Evolutionary conservation across 2,888 invertebrate species (phyloP), one percentile per base, ranked within the genome.

Genomic region (Tyria jacobaeae): DNA sequence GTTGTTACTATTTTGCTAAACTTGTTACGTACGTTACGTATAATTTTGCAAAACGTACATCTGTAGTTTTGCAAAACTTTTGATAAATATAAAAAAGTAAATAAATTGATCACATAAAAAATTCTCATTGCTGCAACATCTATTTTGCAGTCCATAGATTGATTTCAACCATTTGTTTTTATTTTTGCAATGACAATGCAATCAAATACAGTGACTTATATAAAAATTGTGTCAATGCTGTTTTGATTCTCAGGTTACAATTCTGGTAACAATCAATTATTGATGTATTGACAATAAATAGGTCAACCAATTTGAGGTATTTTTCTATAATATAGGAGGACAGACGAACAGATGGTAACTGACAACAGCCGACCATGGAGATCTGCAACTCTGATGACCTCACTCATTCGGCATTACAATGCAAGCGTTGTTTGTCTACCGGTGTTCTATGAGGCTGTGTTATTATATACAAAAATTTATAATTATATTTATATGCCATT

Each of bases 161-260:
- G 50, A 60, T 50, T 39, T 60, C 34, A 39, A 31, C 31, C 55
- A 21, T 60, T 55, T 60, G 60, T 34, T 15, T 25, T n/a, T 24
- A 24, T 51, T 27, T 41, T 12, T n/a, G 37, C 54, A 49, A 60
- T 54, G 49, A 21, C 60, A 60, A 50, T 60, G 50, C 31, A 49
- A 60, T 53, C 53, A 34, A 21, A 49, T 14, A 27, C 17, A 51
- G 44, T 58, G 3, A 17, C 15, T 48, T 34, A n/a, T 41, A 39
- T 39, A 53, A 44, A 53, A 60, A 31, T 31, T 54, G 37, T 60
- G 60, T 60, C 60, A 60, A 60, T 60, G 60, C 31, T 55, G 24
- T 60, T 15, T 60, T 50, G 50, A 49, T 60, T 55, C 24, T 52
- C 41, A 41, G 41, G 17, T 44, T 44, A 14, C 25, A 44, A 5